Percentiles rank a stretch among this genome's conserved stretches.
Conservation (phyloP, 2,888 invertebrate species). For the Steinernema carpocapsae region DNA sequence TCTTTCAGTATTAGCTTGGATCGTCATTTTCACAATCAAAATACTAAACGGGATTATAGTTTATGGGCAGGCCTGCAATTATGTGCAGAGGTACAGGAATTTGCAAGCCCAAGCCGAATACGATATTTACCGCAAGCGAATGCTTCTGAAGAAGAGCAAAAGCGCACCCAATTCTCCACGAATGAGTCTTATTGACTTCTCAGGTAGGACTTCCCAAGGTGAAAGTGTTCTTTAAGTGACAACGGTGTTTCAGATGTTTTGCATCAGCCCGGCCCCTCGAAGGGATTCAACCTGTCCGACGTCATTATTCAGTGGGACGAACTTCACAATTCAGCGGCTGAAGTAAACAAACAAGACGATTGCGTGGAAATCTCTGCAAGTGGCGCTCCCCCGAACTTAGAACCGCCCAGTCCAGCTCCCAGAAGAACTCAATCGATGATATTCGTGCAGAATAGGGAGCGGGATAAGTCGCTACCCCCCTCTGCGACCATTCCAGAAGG, state of each 20-base stretch:
- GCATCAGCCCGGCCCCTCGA: conserved; percentile 47
- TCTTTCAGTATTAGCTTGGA: conserved; percentile 44
- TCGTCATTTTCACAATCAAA: conserved; percentile 44
- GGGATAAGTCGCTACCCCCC: conserved; percentile 47
- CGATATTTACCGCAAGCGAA: conserved; percentile 56
- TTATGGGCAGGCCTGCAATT: conserved; percentile 85
- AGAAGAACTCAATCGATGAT: conserved; percentile 49
- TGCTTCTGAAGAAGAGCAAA: conserved; percentile 64
- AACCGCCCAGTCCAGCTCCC: conserved; percentile 39
- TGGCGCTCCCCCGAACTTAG: neutral
- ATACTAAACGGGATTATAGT: conserved; percentile 83
- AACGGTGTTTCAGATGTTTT: conserved; percentile 44
- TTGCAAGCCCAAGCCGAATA: conserved; percentile 60
- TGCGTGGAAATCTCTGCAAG: neutral
- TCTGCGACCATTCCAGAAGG: conserved; percentile 44
- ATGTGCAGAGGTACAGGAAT: conserved; percentile 76
- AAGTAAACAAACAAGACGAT: neutral
- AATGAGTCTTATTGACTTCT: conserved; percentile 68
- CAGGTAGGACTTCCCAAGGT: conserved; percentile 44
- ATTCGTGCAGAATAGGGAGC: conserved; percentile 40
- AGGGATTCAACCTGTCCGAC: conserved; percentile 59
- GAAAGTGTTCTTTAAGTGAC: neutral
- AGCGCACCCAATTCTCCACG: conserved; percentile 69
- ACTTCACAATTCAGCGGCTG: conserved; percentile 25
- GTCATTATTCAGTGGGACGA: conserved; percentile 55